Evolutionary conservation across 2,113 vertebrate species (phyloP), one percentile per base, ranked within the genome.

Genomic region (Sigmodon hispidus): DNA sequence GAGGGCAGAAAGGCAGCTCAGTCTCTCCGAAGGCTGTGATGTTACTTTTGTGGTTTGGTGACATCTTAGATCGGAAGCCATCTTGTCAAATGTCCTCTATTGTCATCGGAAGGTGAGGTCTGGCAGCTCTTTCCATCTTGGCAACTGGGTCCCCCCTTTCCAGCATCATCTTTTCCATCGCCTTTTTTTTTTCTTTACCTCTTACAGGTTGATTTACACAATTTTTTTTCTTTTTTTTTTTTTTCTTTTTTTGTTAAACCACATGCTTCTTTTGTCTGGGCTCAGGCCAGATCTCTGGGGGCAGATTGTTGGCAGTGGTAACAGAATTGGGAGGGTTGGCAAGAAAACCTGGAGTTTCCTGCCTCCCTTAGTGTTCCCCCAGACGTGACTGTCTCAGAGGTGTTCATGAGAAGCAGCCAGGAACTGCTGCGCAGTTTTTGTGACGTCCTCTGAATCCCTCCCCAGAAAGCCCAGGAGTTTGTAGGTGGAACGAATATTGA

Each of bases 401-500:
- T 43, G 59, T 65, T 89, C 4, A 3, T 29, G 81, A 96, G 81
- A 88, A 90, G 26, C 36, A 17, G 55, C 31, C 73, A 93, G 89
- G 83, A 89, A 69, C 83, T 90, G 29, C 57, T 80, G 80, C 52
- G 84, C 52, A 87, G 67, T 43, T 90, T 83, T 92, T 79, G 24
- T 24, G n/a, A 76, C 89, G 79, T 92, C 93, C 90, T 81, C 7
- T 0, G n/a, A 0, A 83, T 69, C 95, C 97, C 92, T 92, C 89
- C 94, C 97, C 94, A 95, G 81, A 91, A 96, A 96, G 94, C 97
- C 98, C 97, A 1, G 83, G 94, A 98, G 97, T 98, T 97, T 97
- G 84, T 84, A 90, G 95, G 1, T 95, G 84, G 98, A 96, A 98
- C 97, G 94, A 94, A 97, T 97, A 94, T 75, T 0, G 63, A 96